phyloP scores from a whole-genome alignment of 2,888 invertebrate genomes.

The Gonocerus acuteangulatus region DNA sequence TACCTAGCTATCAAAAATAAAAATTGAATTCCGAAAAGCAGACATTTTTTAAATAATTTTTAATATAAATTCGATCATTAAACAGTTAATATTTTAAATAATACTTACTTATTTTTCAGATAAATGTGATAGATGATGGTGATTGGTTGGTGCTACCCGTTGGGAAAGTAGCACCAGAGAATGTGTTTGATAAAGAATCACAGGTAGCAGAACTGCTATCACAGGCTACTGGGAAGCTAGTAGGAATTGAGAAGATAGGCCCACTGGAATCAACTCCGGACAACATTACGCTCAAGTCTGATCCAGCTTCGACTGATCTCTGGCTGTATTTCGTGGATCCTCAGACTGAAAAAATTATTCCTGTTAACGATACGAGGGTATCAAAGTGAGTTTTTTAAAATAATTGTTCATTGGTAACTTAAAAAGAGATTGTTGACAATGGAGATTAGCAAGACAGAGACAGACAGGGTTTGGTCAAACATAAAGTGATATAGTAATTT shows the following conservation, averaged over 20 bases:
- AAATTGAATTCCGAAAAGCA: too few species aligned
- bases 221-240: constrained; percentile 63
- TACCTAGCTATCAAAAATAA: too few species aligned
- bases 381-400: constrained; percentile 51
- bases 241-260: constrained; percentile 78
- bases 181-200: constrained; percentile 51
- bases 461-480: too few species aligned
- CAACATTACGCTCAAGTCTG: constrained; percentile 65
- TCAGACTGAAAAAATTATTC: constrained; percentile 61
- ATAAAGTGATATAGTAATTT: too few species aligned
- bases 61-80: too few species aligned
- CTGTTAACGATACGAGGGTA: constrained; percentile 62
- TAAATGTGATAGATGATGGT: constrained; percentile 68
- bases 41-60: too few species aligned
- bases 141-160: constrained; percentile 73
- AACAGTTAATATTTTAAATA: too few species aligned
- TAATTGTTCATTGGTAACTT: too few species aligned
- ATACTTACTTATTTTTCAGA: too few species aligned
- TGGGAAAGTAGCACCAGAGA: constrained; percentile 63
- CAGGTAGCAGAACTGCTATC: constrained; percentile 58
- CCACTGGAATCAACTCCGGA: constrained; percentile 62
- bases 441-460: too few species aligned
- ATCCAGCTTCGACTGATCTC: constrained; percentile 69
- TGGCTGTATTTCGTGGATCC: constrained; percentile 85
- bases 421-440: too few species aligned